Percentiles rank a stretch among this genome's conserved stretches.
Conservation (phyloP, 2,888 invertebrate genomes). For the Aphrophora alni region DNA sequence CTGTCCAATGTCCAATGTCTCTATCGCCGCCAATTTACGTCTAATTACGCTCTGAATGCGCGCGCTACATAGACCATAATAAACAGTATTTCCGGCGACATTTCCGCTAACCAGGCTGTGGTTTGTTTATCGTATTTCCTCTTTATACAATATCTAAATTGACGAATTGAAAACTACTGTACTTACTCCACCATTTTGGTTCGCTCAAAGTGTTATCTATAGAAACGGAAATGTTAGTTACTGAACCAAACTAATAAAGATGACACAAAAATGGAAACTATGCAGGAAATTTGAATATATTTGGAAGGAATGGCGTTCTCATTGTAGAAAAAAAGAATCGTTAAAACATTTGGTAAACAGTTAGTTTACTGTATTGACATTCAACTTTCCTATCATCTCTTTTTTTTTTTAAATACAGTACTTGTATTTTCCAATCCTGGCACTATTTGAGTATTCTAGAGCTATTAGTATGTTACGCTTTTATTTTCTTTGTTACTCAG, state of each 20-base stretch:
- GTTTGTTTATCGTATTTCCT: slow-evolving; percentile 6
- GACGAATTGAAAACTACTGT: neutral
- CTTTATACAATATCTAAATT: neutral
- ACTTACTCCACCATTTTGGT: neutral
- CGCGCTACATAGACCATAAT: slow-evolving; percentile 2
- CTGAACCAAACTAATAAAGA: neutral
- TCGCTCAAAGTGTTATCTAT: neutral
- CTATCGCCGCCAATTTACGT: neutral
- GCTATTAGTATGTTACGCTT: too few relatives aligned
- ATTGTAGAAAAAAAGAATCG: too few relatives aligned
- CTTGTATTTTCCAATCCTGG: too few relatives aligned
- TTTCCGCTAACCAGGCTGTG: slow-evolving; percentile 2
- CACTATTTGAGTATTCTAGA: too few relatives aligned
- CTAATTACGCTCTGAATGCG: neutral
- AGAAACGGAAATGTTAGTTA: neutral
- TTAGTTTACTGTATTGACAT: too few relatives aligned
- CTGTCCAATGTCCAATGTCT: neutral
- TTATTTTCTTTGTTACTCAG: too few relatives aligned
- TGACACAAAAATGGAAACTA: neutral
- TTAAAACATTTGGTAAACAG: too few relatives aligned
- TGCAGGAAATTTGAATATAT: neutral
- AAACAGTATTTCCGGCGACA: neutral
- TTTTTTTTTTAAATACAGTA: too few relatives aligned
- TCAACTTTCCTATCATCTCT: too few relatives aligned
- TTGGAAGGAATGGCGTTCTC: neutral